Evolutionary conservation across 2,888 invertebrate species (phyloP).

Genomic region (Hyposoter didymator): DNA sequence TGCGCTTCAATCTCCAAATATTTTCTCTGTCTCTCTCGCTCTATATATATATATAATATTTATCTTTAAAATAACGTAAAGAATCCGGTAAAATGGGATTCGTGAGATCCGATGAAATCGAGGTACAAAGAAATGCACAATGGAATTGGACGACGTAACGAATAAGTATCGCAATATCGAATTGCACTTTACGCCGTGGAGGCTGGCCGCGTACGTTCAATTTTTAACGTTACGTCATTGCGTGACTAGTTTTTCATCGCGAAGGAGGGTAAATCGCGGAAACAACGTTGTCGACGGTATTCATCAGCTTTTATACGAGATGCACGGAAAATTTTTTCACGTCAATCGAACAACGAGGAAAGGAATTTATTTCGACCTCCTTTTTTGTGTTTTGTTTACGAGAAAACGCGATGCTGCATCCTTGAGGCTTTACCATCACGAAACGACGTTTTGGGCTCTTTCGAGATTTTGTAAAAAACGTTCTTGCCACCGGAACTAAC

Average conservation of each 20-base stretch:
- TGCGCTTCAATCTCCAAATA: conserved; percentile 6
- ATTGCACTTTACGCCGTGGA: conserved; percentile 25
- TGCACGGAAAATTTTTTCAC: conserved; percentile 24
- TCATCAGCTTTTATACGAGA: conserved; percentile 38
- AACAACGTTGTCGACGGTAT: conserved; percentile 38
- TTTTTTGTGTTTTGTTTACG: not conserved
- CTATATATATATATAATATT: conserved; percentile 27
- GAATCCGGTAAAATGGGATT: conserved; percentile 55
- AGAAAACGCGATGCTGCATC: conserved; percentile 26
- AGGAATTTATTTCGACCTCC: not conserved
- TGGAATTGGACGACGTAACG: conserved; percentile 37
- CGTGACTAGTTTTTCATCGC: conserved; percentile 59
- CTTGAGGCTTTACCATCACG: too few relatives aligned
- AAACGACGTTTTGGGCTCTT: too few relatives aligned
- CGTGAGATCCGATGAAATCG: conserved; percentile 57
- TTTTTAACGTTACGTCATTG: conserved; percentile 50
- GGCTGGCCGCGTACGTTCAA: conserved; percentile 15
- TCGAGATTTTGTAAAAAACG: too few relatives aligned
- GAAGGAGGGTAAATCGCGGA: conserved; percentile 29
- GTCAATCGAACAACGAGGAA: conserved; percentile 14
- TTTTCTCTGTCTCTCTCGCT: not conserved
- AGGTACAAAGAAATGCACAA: conserved; percentile 53
- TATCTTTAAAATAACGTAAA: conserved; percentile 50
- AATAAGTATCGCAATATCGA: conserved; percentile 34
- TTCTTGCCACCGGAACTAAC: too few relatives aligned